Conservation (phyloP, 1,140 invertebrate genomes). For the Adelges cooleyi region DNA sequence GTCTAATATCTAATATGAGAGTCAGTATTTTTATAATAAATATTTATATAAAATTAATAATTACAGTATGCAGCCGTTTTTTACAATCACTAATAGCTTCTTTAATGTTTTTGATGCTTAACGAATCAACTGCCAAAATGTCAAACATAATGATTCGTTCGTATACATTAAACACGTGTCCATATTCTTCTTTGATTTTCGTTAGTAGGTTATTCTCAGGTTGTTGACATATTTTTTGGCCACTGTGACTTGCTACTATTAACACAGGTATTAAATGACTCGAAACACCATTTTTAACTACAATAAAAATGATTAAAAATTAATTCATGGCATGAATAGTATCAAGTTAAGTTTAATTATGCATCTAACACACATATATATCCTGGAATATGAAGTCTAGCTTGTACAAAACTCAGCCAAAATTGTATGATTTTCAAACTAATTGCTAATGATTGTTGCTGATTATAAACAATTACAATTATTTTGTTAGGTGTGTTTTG, state of each 20-base stretch:
- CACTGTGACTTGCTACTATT: constrained; percentile 3
- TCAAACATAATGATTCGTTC: constrained; percentile 1
- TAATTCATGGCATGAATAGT: neutral
- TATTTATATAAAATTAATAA: neutral
- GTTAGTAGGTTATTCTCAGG: neutral
- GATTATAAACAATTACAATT: constrained; percentile 61
- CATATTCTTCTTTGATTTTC: constrained; percentile 10
- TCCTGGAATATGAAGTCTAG: constrained; percentile 52
- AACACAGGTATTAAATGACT: constrained; percentile 7
- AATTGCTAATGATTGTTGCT: constrained; percentile 56
- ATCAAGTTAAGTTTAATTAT: too few relatives aligned
- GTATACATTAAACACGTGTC: constrained; percentile 7
- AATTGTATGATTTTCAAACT: constrained; percentile 63
- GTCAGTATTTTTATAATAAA: neutral
- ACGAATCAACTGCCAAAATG: constrained; percentile 12
- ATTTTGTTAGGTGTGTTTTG: constrained; percentile 49
- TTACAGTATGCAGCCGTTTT: constrained; percentile 13
- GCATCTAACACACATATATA: constrained; percentile 49
- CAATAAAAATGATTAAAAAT: neutral
- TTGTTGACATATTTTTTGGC: neutral
- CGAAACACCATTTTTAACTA: constrained; percentile 16
- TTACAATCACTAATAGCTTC: constrained; percentile 16
- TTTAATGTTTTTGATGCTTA: constrained; percentile 13
- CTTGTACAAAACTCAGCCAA: constrained; percentile 70
- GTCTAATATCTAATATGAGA: too few relatives aligned